Percentiles rank a stretch among this genome's conserved stretches.
These are phyloP conservation scores for Struthio camelus DNA, from an alignment of 2,113 vertebrate species.

Conservation along the genomic window DNA sequence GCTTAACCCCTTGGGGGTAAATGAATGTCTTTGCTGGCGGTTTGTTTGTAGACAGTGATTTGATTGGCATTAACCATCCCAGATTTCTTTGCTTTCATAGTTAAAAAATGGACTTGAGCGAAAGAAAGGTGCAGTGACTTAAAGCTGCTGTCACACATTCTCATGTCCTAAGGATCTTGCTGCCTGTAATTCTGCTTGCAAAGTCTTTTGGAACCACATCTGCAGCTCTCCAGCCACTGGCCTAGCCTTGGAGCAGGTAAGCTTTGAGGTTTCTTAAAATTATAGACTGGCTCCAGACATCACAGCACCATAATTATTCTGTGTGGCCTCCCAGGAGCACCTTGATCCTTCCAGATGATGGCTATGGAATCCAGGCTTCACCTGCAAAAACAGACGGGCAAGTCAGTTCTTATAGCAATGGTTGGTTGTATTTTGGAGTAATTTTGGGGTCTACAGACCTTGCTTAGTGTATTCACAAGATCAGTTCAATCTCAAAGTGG, in stretches of 20 bases:
- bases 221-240: neutral
- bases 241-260: neutral
- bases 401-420: neutral
- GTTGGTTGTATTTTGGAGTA: neutral
- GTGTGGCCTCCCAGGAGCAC: neutral
- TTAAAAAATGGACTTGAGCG: neutral
- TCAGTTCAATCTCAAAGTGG: neutral
- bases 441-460: neutral
- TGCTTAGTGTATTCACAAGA: neutral
- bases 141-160: neutral
- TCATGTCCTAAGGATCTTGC: neutral
- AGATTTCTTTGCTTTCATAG: neutral
- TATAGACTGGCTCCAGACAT: neutral
- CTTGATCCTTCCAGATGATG: neutral
- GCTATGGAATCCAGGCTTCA: neutral
- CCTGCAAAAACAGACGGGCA: neutral
- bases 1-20: neutral
- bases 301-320: neutral
- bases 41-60: neutral
- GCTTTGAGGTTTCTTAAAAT: neutral
- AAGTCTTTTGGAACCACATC: neutral
- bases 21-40: neutral
- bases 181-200: neutral
- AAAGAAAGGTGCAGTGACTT: neutral
- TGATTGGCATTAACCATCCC: neutral